Conservation (phyloP, 2,113 vertebrate species). For the Pteronura brasiliensis region DNA sequence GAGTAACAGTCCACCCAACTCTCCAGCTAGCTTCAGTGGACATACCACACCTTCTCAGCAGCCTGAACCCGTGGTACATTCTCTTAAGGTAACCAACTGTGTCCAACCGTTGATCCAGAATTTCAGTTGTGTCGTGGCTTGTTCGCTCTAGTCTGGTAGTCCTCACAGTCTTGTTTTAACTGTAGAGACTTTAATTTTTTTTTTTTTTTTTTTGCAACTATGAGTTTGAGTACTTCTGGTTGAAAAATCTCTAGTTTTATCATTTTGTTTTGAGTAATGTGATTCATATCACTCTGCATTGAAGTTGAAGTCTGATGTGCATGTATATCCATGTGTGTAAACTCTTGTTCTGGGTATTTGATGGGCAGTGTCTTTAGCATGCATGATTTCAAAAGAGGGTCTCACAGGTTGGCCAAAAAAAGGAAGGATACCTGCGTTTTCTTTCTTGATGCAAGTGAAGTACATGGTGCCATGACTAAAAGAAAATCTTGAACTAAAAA, state of each 20-base stretch:
- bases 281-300: constrained; percentile 56
- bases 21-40: constrained; percentile 86
- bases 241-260: constrained; percentile 3
- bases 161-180: constrained; percentile 63
- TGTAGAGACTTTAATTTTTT: constrained; percentile 61
- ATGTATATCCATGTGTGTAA: constrained; percentile 63
- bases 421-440: neutral
- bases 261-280: constrained; percentile 64
- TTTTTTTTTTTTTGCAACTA: constrained; percentile 42
- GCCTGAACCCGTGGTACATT: constrained; percentile 88
- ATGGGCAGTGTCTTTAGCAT: constrained; percentile 43
- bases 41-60: constrained; percentile 85
- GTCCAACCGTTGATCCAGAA: constrained; percentile 67
- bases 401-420: neutral
- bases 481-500: neutral
- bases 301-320: constrained; percentile 62
- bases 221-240: constrained; percentile 2
- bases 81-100: constrained; percentile 85
- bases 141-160: constrained; percentile 61
- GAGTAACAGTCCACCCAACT: constrained; percentile 83
- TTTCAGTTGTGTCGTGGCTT: constrained; percentile 67
- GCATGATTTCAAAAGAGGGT: neutral
- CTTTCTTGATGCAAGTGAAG: neutral
- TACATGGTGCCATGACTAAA: neutral
- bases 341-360: constrained; percentile 42